Evolutionary conservation across 2,797 vertebrate species (phyloP).

Genomic region (Florisuga fusca): DNA sequence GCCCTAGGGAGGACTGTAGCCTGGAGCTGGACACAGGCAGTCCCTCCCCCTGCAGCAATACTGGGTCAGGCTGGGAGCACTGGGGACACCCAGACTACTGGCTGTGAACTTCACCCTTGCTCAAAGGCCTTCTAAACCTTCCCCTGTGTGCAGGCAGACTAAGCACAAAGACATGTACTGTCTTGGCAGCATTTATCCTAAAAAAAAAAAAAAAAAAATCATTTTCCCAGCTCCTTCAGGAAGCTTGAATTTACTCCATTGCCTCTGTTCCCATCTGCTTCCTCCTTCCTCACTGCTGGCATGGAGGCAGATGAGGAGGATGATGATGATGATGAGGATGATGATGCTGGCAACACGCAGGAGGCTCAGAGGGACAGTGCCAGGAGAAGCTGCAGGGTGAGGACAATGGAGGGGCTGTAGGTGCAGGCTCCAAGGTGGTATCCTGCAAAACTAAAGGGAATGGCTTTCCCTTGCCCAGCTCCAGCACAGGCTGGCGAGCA

Average conservation of each 20-base stretch:
- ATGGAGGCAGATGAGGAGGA: slow-evolving; percentile 79
- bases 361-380: slow-evolving; percentile 77
- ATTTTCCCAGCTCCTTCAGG: not conserved
- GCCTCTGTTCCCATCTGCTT: slow-evolving; percentile 41
- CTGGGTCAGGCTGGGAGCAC: not conserved
- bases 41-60: not conserved
- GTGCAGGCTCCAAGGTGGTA: slow-evolving; percentile 76
- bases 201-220: not conserved
- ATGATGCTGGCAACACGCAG: too few relatives aligned
- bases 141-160: not conserved
- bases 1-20: not conserved
- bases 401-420: slow-evolving; percentile 67
- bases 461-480: not conserved
- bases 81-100: not conserved
- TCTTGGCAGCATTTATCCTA: not conserved
- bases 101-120: not conserved
- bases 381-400: slow-evolving; percentile 78
- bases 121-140: slow-evolving; percentile 1
- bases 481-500: not conserved
- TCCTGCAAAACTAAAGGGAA: slow-evolving; percentile 77
- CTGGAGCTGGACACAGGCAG: not conserved
- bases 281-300: slow-evolving; percentile 74
- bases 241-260: not conserved
- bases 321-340: slow-evolving; percentile 76
- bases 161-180: not conserved